phyloP scores from a whole-genome alignment of 2,888 invertebrate species.

The Eueremaeus valkanovi region DNA sequence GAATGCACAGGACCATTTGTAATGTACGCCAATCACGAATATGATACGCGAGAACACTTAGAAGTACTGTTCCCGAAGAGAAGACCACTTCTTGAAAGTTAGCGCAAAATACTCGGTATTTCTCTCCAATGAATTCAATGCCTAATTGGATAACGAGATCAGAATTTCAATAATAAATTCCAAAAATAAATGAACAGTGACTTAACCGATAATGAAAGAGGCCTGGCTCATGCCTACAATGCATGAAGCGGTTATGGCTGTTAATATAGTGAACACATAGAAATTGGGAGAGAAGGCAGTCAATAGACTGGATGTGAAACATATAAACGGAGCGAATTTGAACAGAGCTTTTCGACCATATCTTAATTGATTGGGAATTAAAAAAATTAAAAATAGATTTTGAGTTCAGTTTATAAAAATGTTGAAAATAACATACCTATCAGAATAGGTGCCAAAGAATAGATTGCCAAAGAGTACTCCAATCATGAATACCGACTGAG shows the following conservation, averaged over 20 bases:
- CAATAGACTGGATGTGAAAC: slow-evolving; percentile 1
- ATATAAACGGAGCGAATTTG: neutral
- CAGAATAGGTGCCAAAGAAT: slow-evolving; percentile 7
- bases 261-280: neutral
- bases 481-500: slow-evolving; percentile 1
- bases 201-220: slow-evolving; percentile 33
- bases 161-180: neutral
- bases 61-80: slow-evolving; percentile 17
- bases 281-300: slow-evolving; percentile 29
- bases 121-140: slow-evolving; percentile 31
- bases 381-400: neutral
- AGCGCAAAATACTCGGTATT: slow-evolving; percentile 25
- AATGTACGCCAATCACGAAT: slow-evolving; percentile 28
- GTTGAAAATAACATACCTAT: neutral
- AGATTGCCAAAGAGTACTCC: slow-evolving; percentile 8
- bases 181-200: neutral
- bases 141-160: neutral
- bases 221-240: slow-evolving; percentile 28
- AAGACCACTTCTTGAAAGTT: slow-evolving; percentile 19
- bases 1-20: slow-evolving; percentile 7
- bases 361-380: too few species aligned
- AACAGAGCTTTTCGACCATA: slow-evolving; percentile 29
- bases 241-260: slow-evolving; percentile 26
- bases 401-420: neutral
- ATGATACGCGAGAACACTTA: slow-evolving; percentile 17